These are phyloP conservation scores for Arbacia lixula DNA, from an alignment of 53 echinoderm and acorn worm genomes.

Conservation along the genomic window DNA sequence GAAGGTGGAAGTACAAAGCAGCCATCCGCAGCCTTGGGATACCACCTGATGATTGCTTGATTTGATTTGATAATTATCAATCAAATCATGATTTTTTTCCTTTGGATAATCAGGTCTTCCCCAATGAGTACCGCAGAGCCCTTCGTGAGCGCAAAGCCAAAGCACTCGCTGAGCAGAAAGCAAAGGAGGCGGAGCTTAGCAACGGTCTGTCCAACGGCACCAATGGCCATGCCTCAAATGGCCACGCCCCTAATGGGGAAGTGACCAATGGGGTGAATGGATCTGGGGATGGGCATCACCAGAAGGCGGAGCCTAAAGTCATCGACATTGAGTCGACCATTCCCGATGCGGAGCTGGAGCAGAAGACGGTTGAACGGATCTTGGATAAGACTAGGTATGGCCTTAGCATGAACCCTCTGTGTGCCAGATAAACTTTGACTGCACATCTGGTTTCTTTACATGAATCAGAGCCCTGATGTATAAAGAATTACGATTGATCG, in stretches of 20 bases:
- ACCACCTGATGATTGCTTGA: no score
- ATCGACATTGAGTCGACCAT: conserved; percentile 91
- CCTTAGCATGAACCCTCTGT: not conserved
- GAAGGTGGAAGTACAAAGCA: no score
- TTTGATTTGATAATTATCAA: no score
- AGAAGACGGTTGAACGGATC: conserved; percentile 77
- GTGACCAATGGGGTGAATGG: conserved; percentile 60
- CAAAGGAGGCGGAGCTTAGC: conserved; percentile 44
- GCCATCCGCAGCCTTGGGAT: no score
- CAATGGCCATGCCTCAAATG: conserved; percentile 23
- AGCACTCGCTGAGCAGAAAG: conserved; percentile 68
- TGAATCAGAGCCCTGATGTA: no score
- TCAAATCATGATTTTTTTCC: no score
- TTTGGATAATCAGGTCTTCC: conserved; percentile 73
- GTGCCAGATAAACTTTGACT: no score
- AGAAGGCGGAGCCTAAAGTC: conserved; percentile 71
- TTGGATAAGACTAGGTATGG: conserved; percentile 94
- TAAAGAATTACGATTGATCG: no score
- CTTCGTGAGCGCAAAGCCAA: conserved; percentile 65
- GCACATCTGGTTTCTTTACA: not conserved
- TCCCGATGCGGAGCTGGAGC: conserved; percentile 82
- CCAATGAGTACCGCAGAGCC: conserved; percentile 88
- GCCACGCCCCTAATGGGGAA: not conserved
- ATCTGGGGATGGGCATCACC: conserved; percentile 59
- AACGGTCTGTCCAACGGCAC: conserved; percentile 30